These are phyloP conservation scores for Reticulitermes speratus DNA, from an alignment of 1,140 invertebrate genomes.

Conservation along the genomic window DNA sequence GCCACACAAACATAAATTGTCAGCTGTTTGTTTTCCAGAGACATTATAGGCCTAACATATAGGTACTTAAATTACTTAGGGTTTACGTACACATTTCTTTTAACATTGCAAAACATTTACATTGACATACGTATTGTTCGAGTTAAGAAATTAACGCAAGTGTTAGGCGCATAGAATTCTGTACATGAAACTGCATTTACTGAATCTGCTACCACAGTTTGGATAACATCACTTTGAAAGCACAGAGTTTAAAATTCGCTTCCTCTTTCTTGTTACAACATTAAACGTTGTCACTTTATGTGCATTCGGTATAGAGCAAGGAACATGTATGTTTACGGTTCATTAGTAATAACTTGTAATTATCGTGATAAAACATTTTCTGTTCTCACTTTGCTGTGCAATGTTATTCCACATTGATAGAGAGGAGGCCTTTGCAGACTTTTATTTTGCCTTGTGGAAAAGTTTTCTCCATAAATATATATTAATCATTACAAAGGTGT, in stretches of 20 bases:
- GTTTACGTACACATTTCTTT: not conserved
- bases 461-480: not conserved
- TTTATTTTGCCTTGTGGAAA: not conserved
- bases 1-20: too few species aligned
- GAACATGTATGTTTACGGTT: too few species aligned
- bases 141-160: not conserved
- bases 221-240: not conserved
- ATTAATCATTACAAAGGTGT: not conserved
- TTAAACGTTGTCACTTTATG: not conserved
- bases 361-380: not conserved
- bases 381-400: not conserved
- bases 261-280: not conserved
- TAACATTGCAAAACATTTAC: not conserved
- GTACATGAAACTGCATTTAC: not conserved
- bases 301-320: too few species aligned
- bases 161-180: not conserved
- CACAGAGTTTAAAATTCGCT: not conserved
- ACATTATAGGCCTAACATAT: not conserved
- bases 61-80: not conserved
- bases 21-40: not conserved
- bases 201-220: not conserved
- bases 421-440: not conserved
- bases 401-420: not conserved
- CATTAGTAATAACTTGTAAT: not conserved
- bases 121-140: not conserved